phyloP scores from a whole-genome alignment of 2,888 invertebrate species.

The Plagodis dolabraria region DNA sequence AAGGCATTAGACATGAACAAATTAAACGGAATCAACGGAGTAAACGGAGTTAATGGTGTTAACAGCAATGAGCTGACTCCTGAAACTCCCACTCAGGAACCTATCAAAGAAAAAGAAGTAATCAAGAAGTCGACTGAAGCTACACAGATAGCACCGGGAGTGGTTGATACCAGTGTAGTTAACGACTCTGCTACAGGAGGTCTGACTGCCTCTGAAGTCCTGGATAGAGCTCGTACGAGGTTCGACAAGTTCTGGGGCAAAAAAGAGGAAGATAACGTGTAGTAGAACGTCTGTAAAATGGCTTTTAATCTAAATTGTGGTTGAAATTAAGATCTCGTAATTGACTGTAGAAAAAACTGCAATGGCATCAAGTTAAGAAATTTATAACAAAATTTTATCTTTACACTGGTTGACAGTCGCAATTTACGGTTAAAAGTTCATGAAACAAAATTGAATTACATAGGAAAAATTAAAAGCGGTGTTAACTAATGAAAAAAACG shows the following conservation, averaged over 20 bases:
- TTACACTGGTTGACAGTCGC: constrained; percentile 25
- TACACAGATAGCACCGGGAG: constrained; percentile 82
- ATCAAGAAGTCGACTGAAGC: constrained; percentile 79
- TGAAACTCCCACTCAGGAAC: constrained; percentile 70
- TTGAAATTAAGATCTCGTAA: constrained; percentile 14
- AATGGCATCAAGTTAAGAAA: not conserved
- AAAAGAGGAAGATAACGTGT: constrained; percentile 86
- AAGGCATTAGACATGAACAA: constrained; percentile 78
- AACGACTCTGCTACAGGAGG: constrained; percentile 77
- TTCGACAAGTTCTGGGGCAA: constrained; percentile 95
- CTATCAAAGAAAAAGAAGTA: constrained; percentile 65
- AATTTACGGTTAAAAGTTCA: constrained; percentile 47
- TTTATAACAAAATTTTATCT: not conserved
- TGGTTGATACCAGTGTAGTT: constrained; percentile 82
- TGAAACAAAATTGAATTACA: constrained; percentile 40
- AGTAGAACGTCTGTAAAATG: constrained; percentile 45
- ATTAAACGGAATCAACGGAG: constrained; percentile 64
- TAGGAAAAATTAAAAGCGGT: constrained; percentile 59
- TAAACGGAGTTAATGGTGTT: constrained; percentile 63
- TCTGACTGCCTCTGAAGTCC: constrained; percentile 88
- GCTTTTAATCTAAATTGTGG: constrained; percentile 56
- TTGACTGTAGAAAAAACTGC: not conserved
- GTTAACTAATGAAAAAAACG: constrained; percentile 56
- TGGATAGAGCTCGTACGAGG: constrained; percentile 92
- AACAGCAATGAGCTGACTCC: constrained; percentile 74